Evolutionary conservation across 2,113 vertebrate genomes (phyloP).

Genomic region (Mormoops blainvillei): DNA sequence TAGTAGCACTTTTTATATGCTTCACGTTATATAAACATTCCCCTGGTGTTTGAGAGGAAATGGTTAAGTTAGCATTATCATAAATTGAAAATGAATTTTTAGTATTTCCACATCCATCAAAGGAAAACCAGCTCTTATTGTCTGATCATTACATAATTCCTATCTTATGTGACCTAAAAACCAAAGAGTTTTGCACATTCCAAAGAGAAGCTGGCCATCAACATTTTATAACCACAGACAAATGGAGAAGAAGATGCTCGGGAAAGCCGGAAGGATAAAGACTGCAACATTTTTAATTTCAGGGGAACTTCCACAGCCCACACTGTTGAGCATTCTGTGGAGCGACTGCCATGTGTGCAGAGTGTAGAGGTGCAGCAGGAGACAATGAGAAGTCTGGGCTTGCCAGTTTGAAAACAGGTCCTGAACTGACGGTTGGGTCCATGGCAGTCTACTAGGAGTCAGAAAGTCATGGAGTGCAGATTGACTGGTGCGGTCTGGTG

Average conservation of each 20-base stretch:
- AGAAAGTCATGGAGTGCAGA: not conserved
- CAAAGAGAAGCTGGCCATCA: not conserved
- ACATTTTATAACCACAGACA: not conserved
- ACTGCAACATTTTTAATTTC: not conserved
- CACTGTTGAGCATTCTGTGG: not conserved
- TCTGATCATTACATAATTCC: not conserved
- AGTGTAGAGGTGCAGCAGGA: not conserved
- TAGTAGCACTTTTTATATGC: not conserved
- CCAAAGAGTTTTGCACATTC: not conserved
- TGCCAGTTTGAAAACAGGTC: not conserved
- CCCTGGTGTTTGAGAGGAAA: not conserved
- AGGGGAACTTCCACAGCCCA: not conserved
- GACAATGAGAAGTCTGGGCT: not conserved
- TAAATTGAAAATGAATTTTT: slow-evolving; percentile 1
- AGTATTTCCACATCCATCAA: not conserved
- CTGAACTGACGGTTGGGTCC: not conserved
- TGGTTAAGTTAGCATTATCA: not conserved
- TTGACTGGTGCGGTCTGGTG: not conserved
- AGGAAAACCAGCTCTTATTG: not conserved
- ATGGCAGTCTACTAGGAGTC: not conserved
- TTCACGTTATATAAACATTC: slow-evolving; percentile 11
- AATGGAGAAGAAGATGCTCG: not conserved
- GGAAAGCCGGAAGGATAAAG: not conserved
- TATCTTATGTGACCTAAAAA: not conserved
- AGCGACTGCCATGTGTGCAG: not conserved